These are phyloP conservation scores for Tetragnatha versicolor DNA, from an alignment of 1,140 invertebrate species.

Conservation along the genomic window DNA sequence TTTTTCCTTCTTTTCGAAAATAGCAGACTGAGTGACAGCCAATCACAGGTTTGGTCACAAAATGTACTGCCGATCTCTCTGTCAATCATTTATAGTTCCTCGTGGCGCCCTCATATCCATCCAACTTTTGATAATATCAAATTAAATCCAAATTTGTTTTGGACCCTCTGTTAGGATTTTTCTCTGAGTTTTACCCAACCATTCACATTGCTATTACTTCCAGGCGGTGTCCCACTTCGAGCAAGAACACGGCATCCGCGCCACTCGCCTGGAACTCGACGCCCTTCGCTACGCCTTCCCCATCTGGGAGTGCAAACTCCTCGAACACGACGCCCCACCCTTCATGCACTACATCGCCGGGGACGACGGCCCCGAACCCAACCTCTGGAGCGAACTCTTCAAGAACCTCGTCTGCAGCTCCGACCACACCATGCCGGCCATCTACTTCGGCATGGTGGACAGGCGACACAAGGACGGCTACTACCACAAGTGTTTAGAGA, in stretches of 20 bases:
- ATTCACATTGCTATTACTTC: too few relatives aligned
- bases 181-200: too few relatives aligned
- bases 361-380: background rate
- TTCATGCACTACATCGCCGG: background rate
- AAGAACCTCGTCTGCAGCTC: slow-evolving; percentile 73
- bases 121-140: too few relatives aligned
- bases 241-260: slow-evolving; percentile 10
- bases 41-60: too few relatives aligned
- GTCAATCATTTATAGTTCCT: too few relatives aligned
- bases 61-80: too few relatives aligned
- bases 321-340: background rate
- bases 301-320: slow-evolving; percentile 17
- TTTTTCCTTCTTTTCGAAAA: too few relatives aligned
- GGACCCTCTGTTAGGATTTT: too few relatives aligned
- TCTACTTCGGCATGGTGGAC: slow-evolving; percentile 77
- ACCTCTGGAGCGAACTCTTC: slow-evolving; percentile 62
- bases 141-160: too few relatives aligned
- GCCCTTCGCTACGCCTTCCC: slow-evolving; percentile 9
- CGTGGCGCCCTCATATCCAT: too few relatives aligned
- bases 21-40: too few relatives aligned
- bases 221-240: slow-evolving; percentile 36
- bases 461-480: slow-evolving; percentile 61
- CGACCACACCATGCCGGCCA: slow-evolving; percentile 84
- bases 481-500: slow-evolving; percentile 28
- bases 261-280: background rate